Percentiles rank a stretch among this genome's conserved stretches.
phyloP scores from a whole-genome alignment of 2,888 invertebrate genomes.

The Heliconius cydno region DNA sequence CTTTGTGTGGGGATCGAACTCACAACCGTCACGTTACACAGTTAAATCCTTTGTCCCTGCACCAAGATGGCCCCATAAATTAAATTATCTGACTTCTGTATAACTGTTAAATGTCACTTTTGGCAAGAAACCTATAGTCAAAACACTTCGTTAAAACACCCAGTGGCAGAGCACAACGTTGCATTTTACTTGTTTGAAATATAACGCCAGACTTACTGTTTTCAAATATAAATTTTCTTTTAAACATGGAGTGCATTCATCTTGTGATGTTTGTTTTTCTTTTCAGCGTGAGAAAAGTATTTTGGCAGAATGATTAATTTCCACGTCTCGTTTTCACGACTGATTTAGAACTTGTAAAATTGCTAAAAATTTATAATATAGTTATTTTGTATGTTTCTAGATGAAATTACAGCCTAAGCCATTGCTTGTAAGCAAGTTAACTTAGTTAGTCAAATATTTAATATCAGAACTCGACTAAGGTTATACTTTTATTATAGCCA shows the following conservation, averaged over 20 bases:
- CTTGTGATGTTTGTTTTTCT: constrained; percentile 24
- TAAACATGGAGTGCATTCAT: constrained; percentile 27
- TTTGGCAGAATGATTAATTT: constrained; percentile 22
- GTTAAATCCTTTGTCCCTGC: too few relatives aligned
- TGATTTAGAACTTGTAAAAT: neutral
- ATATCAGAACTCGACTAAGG: too few relatives aligned
- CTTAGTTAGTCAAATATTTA: too few relatives aligned
- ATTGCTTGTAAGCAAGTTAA: too few relatives aligned
- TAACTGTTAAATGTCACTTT: too few relatives aligned
- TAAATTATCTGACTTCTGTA: too few relatives aligned
- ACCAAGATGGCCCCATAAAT: too few relatives aligned
- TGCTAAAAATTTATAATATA: neutral
- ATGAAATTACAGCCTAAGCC: neutral
- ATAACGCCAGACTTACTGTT: neutral
- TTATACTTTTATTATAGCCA: too few relatives aligned
- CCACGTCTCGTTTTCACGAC: constrained; percentile 12
- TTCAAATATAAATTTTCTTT: constrained; percentile 13
- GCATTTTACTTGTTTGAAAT: neutral
- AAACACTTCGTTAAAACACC: neutral
- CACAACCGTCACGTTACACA: too few relatives aligned
- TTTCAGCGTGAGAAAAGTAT: constrained; percentile 27
- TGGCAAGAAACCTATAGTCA: too few relatives aligned
- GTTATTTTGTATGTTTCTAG: neutral
- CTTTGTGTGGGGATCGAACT: too few relatives aligned
- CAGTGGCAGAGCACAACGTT: neutral